Evolutionary conservation across 2,888 invertebrate species (phyloP), one percentile per base, ranked within the genome.

Genomic region (Biston betularia): DNA sequence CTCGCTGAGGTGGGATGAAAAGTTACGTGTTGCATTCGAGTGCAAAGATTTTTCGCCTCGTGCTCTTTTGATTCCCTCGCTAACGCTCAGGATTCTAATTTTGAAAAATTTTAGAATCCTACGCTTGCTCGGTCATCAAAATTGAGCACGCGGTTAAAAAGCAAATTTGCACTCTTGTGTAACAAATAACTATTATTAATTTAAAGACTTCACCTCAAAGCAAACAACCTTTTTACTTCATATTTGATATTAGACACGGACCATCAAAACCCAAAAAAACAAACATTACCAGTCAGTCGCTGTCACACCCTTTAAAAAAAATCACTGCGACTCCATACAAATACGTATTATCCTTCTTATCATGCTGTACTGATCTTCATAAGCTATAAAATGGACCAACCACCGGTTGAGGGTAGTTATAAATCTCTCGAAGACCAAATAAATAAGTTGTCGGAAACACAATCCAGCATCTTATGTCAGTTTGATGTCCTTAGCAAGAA

Each of bases 401-500:
- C 45, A 15, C 15, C 50, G 34, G 38, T 12, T 5, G 69, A 67
- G n/a, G 63, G 61, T 1, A 63, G 58, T 45, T 58, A 67, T 56
- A 62, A 79, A 67, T 62, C 73, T 12, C 69, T 91, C 0, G 84
- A 88, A 44, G 82, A 86, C 0, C 80, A 83, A 11, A 83, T 92
- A 40, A 79, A 81, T n/a, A 88, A 89, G 69, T 57, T 93, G 12
- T 72, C 84, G 0, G 81, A 82, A 14, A 85, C 77, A 45, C 92
- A 92, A 58, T 77, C 67, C 34, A 78, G 61, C 60, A 80, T 92
- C 10, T 54, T 87, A 34, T 63, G 67, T 0, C 92, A 91, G 81
- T 89, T 90, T 56, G 90, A 91, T 35, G 69, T 71, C 2, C 65
- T 93, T 33, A 76, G 78, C 1, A 86, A 81, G 63, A 88, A 83